Evolutionary conservation across 2,113 vertebrate species (phyloP), one percentile per base, ranked within the genome.

Genomic region (Protobothrops flavoviridis): DNA sequence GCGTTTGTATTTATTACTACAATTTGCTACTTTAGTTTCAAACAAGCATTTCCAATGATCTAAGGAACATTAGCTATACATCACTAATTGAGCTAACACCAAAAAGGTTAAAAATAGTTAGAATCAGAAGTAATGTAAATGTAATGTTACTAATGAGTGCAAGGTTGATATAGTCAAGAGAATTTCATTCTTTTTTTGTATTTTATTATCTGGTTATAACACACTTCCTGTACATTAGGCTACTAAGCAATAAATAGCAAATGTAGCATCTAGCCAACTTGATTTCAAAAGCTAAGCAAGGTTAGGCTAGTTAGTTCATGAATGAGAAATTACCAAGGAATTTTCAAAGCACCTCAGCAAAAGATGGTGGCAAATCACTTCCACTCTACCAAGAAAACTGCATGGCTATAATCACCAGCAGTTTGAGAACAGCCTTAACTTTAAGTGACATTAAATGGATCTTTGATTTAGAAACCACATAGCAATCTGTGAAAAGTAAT

Each of bases 51-150:
- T 89, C 13, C 91, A 92, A 91, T 91, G 91, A 92, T n/a, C 74
- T 29, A 90, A 43, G 8, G 87, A 92, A 94, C 55, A 81, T 89
- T 94, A 94, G 93, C 89, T 93, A 94, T 93, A 92, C 87, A 92
- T 91, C 90, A 94, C 91, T 92, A 91, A 23, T 87, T 91, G 95
- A 92, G 94, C 89, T 90, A 91, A 91, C 86, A 93, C 89, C 89
- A 95, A 94, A 91, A 94, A 29, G 53, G 52, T 96, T 95, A 64
- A 94, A 55, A 94, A 87, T 94, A 88, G 81, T 91, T 88, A 94
- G 93, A 81, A 39, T 39, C 33, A 81, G 33, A 50, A 0, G 21
- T 56, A 94, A 87, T 94, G 94, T 43, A 92, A 92, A 94, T 0
- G 0, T 96, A 94, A 97, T 95, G 1, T 61, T 0, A 12, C 93